A percentile compares a stretch with the other conserved stretches of the same genome.
These are phyloP conservation scores for Hylaeus anthracinus DNA, from an alignment of 1,140 invertebrate species.

Conservation along the genomic window DNA sequence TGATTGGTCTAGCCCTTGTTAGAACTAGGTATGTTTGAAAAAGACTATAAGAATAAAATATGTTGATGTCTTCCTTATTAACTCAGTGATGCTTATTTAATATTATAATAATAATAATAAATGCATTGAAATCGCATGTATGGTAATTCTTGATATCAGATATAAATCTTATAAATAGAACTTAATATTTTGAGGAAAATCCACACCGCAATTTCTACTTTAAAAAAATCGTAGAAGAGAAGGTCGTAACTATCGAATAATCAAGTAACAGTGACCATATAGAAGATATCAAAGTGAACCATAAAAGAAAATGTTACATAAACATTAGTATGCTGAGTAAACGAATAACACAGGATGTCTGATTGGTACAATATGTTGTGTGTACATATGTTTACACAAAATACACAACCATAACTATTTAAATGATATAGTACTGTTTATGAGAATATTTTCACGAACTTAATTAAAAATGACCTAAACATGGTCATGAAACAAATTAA, in stretches of 20 bases:
- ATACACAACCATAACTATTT: neutral
- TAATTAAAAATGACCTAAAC: neutral
- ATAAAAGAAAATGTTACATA: neutral
- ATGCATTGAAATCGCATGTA: neutral
- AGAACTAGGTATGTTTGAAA: slow-evolving; percentile 1
- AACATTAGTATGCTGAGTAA: neutral
- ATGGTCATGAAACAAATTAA: neutral
- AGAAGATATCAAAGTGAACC: neutral
- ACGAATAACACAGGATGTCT: neutral
- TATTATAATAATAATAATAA: slow-evolving; percentile 9
- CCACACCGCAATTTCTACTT: neutral
- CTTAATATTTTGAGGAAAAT: neutral
- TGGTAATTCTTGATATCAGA: neutral
- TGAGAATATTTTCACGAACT: neutral
- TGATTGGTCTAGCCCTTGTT: no score
- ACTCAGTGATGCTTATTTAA: neutral
- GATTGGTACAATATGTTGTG: neutral
- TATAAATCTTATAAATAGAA: neutral
- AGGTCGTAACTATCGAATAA: neutral
- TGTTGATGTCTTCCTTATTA: neutral
- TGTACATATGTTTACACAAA: neutral
- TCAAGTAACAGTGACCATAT: neutral
- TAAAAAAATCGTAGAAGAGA: neutral
- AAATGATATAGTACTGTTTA: neutral
- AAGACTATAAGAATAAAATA: slow-evolving; percentile 13